Base-by-base conservation (phyloP, 2,888 invertebrate genomes). In the Morpho achilles region DNA sequence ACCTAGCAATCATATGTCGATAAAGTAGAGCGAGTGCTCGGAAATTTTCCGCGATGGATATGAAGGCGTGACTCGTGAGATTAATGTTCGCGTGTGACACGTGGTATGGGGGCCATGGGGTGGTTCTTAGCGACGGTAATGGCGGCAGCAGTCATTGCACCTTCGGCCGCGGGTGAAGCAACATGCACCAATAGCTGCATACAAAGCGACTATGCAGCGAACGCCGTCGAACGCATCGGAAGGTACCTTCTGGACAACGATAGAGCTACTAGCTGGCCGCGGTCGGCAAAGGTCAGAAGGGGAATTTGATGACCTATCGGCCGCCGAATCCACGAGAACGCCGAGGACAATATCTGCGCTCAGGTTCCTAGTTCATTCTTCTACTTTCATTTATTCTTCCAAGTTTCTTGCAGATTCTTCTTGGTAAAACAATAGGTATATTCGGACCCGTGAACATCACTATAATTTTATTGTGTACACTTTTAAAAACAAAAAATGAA, bases 161-260 rank as follows among this genome's bases (percentile, higher is more conserved):
- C 82, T 83, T 75, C 62, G 68, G 73, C 75, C 80, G 77, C 75
- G 78, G 67, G 68, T 72, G 76, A 68, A 71, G 77, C 70, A 80
- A 78, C 83, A 76, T 84, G 82, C 87, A 55, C n/a, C 39, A 81
- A 68, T 74, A 63, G 66, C 48, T 55, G 41, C 59, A 52, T 9
- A 58, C 46, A 48, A 50, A 74, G 64, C 63, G 62, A 71, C 65
- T 67, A 89, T 90, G 90, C 82, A 87, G 69, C 81, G 88, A 52
- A 73, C 79, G 45, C 75, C 83, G 54, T 90, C 91, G 52, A 85
- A 77, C 69, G 76, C 91, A 43, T 86, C 89, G 7, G 91, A 88
- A 60, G 87, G 91, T 52, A 82, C 86, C 46, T 93, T 94, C 74
- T 93, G 93, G 93, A 91, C 92, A 52, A 93, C 93, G n/a, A 91